Evolutionary conservation across 2,113 vertebrate species (phyloP).

Genomic region (Acrocephalus kingi): DNA sequence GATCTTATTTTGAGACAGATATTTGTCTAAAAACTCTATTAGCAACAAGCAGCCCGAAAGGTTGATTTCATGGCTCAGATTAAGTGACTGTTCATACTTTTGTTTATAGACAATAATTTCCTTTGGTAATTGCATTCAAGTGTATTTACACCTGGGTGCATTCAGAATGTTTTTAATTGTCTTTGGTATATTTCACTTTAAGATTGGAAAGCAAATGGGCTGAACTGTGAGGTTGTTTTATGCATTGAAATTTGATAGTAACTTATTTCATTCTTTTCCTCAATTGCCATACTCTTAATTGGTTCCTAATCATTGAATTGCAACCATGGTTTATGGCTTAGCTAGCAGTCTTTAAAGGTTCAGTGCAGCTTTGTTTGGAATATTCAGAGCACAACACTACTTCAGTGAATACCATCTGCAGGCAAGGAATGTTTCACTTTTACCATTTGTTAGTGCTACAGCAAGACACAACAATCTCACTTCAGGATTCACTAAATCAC

Average conservation of each 20-base stretch:
- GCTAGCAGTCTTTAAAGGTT: constrained; percentile 12
- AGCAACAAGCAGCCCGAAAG: neutral
- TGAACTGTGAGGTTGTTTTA: neutral
- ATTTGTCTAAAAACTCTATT: neutral
- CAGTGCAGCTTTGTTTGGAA: neutral
- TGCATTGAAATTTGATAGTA: neutral
- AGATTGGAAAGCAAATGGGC: constrained; percentile 23
- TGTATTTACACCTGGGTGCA: constrained; percentile 31
- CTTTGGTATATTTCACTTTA: neutral
- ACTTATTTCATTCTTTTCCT: constrained; percentile 7
- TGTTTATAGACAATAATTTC: constrained; percentile 1
- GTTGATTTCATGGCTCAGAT: constrained; percentile 8
- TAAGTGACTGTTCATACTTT: neutral
- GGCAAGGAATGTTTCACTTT: neutral
- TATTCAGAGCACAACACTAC: neutral
- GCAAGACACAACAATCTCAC: neutral
- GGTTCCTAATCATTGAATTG: constrained; percentile 17
- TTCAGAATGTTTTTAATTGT: constrained; percentile 26
- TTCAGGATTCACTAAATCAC: neutral
- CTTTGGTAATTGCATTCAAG: neutral
- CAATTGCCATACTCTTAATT: constrained; percentile 3
- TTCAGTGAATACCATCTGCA: neutral
- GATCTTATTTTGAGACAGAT: neutral
- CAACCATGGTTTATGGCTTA: constrained; percentile 20
- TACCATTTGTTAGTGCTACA: neutral